These are phyloP conservation scores for Sebastes steindachneri DNA, from an alignment of 2,797 vertebrate species.

Conservation along the genomic window DNA sequence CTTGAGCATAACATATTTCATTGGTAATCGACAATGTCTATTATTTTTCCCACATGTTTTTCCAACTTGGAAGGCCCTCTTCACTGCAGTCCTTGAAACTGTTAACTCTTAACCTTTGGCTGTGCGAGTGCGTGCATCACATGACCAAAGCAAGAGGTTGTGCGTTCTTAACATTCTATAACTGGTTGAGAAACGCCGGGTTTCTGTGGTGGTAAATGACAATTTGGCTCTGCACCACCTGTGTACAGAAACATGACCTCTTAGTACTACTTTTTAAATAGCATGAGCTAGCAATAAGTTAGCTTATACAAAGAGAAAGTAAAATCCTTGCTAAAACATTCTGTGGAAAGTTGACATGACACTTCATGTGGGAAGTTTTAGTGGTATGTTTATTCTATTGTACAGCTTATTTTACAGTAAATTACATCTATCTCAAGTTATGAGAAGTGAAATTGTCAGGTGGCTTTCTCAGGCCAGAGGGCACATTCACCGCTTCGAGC, in stretches of 20 bases:
- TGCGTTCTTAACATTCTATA: background rate
- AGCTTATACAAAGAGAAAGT: background rate
- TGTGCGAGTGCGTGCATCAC: background rate
- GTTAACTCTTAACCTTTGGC: background rate
- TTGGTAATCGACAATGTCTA: background rate
- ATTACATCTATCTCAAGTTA: background rate
- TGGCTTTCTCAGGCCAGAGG: constrained; percentile 15
- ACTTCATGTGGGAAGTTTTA: background rate
- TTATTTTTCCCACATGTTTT: background rate
- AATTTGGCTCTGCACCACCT: background rate
- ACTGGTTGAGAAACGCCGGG: background rate
- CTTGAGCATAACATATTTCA: background rate
- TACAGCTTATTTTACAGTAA: background rate
- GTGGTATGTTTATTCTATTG: background rate
- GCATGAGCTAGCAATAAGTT: background rate
- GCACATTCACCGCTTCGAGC: constrained; percentile 1
- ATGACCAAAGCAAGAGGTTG: background rate
- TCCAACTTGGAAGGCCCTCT: background rate
- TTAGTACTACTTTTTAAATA: background rate
- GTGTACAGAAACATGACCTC: background rate
- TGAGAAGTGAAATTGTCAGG: constrained; percentile 21
- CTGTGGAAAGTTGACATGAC: too few relatives aligned
- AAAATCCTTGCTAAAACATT: background rate
- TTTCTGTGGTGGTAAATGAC: background rate
- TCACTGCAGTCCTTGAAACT: background rate